Conservation (phyloP, 2,888 invertebrate genomes). For the Tenthredo livida region DNA sequence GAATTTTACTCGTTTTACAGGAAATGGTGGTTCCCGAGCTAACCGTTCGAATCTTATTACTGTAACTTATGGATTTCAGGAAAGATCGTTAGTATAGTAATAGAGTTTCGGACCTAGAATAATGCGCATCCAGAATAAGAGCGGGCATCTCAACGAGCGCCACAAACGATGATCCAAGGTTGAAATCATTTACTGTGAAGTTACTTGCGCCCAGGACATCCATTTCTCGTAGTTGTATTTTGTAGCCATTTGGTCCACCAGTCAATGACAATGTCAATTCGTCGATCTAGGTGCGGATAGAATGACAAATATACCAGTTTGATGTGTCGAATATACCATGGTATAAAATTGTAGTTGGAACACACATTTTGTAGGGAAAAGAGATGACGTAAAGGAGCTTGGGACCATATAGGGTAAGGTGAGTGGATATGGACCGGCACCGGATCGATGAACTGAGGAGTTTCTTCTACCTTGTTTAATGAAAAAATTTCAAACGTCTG, state of each 20-base stretch:
- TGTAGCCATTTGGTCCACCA: constrained; percentile 79
- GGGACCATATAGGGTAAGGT: background rate
- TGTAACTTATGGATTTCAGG: background rate
- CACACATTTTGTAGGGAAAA: background rate
- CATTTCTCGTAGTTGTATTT: constrained; percentile 77
- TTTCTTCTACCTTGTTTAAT: background rate
- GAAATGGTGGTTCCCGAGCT: no score
- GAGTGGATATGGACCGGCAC: background rate
- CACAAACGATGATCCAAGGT: constrained; percentile 84
- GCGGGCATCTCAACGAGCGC: constrained; percentile 84
- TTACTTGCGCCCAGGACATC: constrained; percentile 78
- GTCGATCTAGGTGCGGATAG: constrained; percentile 74
- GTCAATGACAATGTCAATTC: constrained; percentile 80
- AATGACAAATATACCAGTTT: background rate
- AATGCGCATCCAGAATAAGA: constrained; percentile 83
- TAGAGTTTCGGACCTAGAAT: constrained; percentile 77
- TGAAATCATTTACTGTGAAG: constrained; percentile 78
- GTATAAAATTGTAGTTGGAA: background rate
- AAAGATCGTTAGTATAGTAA: background rate
- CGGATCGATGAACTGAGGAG: background rate
- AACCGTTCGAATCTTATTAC: background rate
- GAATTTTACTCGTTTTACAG: background rate
- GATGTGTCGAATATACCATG: background rate
- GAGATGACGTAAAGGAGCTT: background rate
- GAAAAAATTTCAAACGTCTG: background rate